A percentile compares a stretch with the other conserved stretches of the same genome.
Conservation (phyloP, 1,140 invertebrate species). For the Tetragnatha versicolor region DNA sequence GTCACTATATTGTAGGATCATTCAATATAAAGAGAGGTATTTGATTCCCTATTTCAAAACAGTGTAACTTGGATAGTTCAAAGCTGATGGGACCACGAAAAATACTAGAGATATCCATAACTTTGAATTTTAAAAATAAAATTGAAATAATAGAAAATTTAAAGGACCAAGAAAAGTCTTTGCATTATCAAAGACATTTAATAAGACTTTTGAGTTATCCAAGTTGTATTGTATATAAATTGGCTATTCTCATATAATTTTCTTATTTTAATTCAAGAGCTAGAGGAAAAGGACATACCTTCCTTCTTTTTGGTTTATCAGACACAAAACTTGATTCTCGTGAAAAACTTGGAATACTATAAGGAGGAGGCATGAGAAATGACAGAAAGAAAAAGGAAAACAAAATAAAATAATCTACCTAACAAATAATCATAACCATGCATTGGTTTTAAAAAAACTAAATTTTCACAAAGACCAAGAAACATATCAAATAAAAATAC, state of each 20-base stretch:
- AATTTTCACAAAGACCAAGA: not conserved
- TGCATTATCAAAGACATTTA: not conserved
- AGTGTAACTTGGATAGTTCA: no score
- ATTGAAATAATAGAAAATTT: slow-evolving; percentile 2
- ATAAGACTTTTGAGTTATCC: no score
- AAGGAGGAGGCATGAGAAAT: slow-evolving; percentile 26
- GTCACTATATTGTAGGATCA: no score
- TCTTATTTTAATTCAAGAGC: not conserved
- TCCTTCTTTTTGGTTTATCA: slow-evolving; percentile 33
- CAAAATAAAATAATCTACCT: not conserved
- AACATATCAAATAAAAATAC: not conserved
- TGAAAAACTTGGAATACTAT: slow-evolving; percentile 33
- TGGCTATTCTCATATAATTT: not conserved
- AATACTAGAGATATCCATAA: no score
- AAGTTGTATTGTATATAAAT: no score
- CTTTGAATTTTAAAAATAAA: not conserved
- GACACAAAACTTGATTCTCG: slow-evolving; percentile 28
- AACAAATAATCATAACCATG: slow-evolving; percentile 5
- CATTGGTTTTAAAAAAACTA: not conserved
- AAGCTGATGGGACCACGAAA: no score
- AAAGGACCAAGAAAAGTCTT: not conserved
- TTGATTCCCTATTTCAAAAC: no score
- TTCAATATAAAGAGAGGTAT: no score
- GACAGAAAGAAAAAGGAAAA: slow-evolving; percentile 17
- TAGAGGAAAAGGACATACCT: slow-evolving; percentile 22